Conservation (phyloP, 2,113 vertebrate species). For the Cephalophus harveyi region DNA sequence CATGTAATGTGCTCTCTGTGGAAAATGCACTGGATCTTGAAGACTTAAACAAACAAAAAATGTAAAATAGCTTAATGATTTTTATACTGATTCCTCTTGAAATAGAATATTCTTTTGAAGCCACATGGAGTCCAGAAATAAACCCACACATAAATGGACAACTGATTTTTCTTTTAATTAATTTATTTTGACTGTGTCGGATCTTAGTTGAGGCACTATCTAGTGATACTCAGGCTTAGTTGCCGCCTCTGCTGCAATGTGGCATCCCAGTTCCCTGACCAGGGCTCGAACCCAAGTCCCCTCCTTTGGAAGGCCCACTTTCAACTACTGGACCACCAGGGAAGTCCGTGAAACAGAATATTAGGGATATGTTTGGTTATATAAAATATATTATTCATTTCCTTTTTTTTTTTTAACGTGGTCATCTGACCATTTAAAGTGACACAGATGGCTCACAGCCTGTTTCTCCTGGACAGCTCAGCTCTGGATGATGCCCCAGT, state of each 20-base stretch:
- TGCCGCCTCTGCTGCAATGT: neutral
- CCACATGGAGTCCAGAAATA: neutral
- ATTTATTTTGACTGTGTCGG: neutral
- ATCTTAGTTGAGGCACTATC: neutral
- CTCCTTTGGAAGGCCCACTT: neutral
- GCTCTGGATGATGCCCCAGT: no score
- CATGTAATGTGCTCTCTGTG: neutral
- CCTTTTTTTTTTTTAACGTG: neutral
- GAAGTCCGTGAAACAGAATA: neutral
- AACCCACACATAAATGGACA: neutral
- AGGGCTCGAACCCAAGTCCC: neutral
- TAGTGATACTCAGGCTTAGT: neutral
- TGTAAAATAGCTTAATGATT: neutral
- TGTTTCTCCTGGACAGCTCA: neutral
- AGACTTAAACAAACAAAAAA: neutral
- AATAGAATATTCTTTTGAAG: neutral
- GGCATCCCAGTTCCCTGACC: neutral
- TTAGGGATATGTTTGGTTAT: neutral
- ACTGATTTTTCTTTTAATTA: neutral
- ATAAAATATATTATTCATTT: neutral
- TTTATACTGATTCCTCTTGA: neutral
- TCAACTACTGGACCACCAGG: neutral
- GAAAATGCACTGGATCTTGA: neutral
- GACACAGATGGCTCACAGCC: neutral
- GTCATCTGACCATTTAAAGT: neutral